Base-by-base conservation (phyloP, 35 echinoderm and acorn worm species). In the Diadema setosum region DNA sequence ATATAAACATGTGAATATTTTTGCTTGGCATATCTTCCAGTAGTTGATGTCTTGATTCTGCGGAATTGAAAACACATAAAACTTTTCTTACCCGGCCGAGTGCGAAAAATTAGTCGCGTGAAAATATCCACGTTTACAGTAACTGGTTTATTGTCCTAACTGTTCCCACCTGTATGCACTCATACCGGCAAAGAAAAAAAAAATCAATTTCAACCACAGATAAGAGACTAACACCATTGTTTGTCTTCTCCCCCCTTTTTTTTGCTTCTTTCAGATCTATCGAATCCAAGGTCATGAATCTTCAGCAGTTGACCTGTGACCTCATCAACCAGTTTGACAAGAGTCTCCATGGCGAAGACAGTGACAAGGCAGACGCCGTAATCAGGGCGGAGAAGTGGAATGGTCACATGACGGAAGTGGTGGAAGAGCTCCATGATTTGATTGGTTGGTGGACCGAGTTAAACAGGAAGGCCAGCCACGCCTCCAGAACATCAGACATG, bases 371-470 rank as follows among this genome's bases (percentile, higher is more conserved):
- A 8, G 83, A 95, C 4, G 75, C 76, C 17, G 39, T 82, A 4
- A 80, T 95, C 69, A 45, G 64, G 23, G 88, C 75, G 25, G 87
- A 95, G 65, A 75, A 90, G 35, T 95, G 93, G 93, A 86, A 74
- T 2, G 32, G 58, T 24, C 44, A 35, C 34, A 56, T 85, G 7
- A 83, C 46, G 56, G 49, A 70, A 26, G 30, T 95, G 26, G 31
- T 58, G 6, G 39, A 31, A 2, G 24, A 31, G 18, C 16, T 91
- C 4, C 82, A 39, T 34, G 93, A 95, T 2, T 37, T 81, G 16
- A 90, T 89, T 50, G 83, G 81, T 29, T 65, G 45, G 26, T 85
- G 83, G 87, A 73, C 64, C 8, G 57, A 36, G 27, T 67, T 56
- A 21, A 74, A 56, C 41, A 85, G 34, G 24, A 48, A 40, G 65